phyloP scores from a whole-genome alignment of 2,113 vertebrate species.

The Ameiurus melas region DNA sequence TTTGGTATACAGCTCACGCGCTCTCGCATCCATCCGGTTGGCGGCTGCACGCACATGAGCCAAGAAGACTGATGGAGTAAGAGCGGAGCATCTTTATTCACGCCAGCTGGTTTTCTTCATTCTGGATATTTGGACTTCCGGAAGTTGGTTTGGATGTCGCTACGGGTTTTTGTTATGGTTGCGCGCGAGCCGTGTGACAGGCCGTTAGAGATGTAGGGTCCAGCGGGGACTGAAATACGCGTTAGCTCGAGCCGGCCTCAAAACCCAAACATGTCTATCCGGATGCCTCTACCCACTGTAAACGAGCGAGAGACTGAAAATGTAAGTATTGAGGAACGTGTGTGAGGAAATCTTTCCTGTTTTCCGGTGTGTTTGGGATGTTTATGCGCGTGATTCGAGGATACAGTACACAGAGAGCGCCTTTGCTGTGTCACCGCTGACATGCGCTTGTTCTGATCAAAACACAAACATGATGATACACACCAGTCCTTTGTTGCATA shows the following conservation, averaged over 20 bases:
- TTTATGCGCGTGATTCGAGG: neutral
- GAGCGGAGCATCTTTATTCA: constrained; percentile 3
- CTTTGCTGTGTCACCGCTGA: constrained; percentile 33
- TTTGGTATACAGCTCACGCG: constrained; percentile 22
- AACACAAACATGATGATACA: neutral
- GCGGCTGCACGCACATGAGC: neutral
- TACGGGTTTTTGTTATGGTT: neutral
- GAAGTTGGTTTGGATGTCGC: neutral
- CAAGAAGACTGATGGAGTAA: neutral
- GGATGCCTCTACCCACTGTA: constrained; percentile 93
- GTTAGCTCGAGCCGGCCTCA: constrained; percentile 57
- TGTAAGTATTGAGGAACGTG: constrained; percentile 68
- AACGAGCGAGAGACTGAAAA: constrained; percentile 93
- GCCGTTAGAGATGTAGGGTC: constrained; percentile 14
- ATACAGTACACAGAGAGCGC: neutral
- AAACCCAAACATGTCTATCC: constrained; percentile 85
- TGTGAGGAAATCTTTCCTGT: neutral
- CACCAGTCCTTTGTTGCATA: neutral
- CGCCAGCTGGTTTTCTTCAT: neutral
- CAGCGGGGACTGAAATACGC: neutral
- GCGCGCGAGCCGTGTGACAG: neutral
- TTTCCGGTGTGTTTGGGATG: neutral
- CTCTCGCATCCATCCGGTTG: constrained; percentile 25
- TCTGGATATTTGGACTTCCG: neutral
- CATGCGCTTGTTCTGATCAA: neutral